Conservation (phyloP, 2,113 vertebrate genomes). For the Antechinus stuartii region DNA sequence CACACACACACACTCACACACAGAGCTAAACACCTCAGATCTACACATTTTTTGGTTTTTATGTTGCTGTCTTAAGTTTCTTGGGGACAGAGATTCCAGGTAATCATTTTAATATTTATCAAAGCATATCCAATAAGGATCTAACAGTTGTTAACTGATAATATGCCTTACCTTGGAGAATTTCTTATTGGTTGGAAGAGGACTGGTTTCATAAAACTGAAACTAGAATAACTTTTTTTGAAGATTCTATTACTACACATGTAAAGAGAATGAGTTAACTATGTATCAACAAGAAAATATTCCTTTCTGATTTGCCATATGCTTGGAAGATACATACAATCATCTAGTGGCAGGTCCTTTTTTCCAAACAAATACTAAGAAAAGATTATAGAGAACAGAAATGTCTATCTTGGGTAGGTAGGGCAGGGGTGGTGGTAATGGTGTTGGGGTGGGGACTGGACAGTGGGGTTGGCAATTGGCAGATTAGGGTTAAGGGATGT, state of each 20-base stretch:
- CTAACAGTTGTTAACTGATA: background rate
- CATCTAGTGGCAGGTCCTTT: background rate
- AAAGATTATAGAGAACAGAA: background rate
- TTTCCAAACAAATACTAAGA: background rate
- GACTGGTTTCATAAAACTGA: slow-evolving; percentile 6
- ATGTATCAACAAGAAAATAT: background rate
- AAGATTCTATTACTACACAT: background rate
- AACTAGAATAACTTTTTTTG: slow-evolving; percentile 2
- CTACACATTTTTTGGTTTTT: slow-evolving; percentile 3
- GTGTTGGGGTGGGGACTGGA: too few species aligned
- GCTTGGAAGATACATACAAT: background rate
- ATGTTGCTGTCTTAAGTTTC: slow-evolving; percentile 19
- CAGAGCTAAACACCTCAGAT: background rate
- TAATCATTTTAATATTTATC: slow-evolving; percentile 3
- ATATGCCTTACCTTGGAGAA: background rate
- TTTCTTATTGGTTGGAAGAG: background rate
- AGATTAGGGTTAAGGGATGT: too few species aligned
- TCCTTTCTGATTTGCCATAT: background rate
- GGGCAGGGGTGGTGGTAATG: too few species aligned
- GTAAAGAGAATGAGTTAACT: background rate
- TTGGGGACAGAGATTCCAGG: background rate
- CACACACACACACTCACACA: background rate
- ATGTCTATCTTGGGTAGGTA: too few species aligned
- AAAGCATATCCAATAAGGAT: background rate
- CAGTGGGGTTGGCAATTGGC: too few species aligned